Evolutionary conservation across 2,888 invertebrate genomes (phyloP), one percentile per base, ranked within the genome.

Genomic region (Chrysomela aeneicollis): DNA sequence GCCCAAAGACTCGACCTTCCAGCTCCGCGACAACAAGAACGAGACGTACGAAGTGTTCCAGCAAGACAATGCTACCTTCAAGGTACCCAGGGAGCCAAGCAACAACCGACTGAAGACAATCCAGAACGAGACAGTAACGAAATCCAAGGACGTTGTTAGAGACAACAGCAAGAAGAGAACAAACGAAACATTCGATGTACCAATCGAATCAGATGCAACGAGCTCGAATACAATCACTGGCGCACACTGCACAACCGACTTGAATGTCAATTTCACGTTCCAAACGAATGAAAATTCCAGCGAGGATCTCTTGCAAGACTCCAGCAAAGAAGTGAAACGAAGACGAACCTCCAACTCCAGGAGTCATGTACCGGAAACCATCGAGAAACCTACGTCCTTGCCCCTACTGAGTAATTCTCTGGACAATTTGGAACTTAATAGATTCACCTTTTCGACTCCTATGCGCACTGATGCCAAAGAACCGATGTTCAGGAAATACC

Each of bases 321-420:
- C 71, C 15, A 69, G 66, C 21, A 54, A 69, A 15, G 75, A 74
- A 50, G 71, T 74, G 0, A 76, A 76, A 52, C 59, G 74, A 55
- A 63, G 76, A 42, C 61, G 69, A 30, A 74, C 71, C 4, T 69
- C 67, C 8, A 67, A 66, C 53, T 58, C 61, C 1, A 68, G 70
- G 50, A 61, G 19, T 64, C 19, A 70, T 68, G n/a, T 59, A 65
- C 32, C 18, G 15, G 63, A 66, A 42, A 55, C 63, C 9, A 64
- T 66, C 1, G 71, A 72, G 9, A 76, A 74, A 64, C 74, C 74
- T 8, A 67, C 71, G n/a, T 73, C 74, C 18, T 63, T 73, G 37
- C 74, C 74, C 9, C 74, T 73, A 35, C 54, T 73, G 21, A 64
- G 64, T 26, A 66, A 46, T 42, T 52, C 60, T 35, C 51, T 60